phyloP scores from a whole-genome alignment of 2,888 invertebrate genomes.

The Caenorhabditis afra region DNA sequence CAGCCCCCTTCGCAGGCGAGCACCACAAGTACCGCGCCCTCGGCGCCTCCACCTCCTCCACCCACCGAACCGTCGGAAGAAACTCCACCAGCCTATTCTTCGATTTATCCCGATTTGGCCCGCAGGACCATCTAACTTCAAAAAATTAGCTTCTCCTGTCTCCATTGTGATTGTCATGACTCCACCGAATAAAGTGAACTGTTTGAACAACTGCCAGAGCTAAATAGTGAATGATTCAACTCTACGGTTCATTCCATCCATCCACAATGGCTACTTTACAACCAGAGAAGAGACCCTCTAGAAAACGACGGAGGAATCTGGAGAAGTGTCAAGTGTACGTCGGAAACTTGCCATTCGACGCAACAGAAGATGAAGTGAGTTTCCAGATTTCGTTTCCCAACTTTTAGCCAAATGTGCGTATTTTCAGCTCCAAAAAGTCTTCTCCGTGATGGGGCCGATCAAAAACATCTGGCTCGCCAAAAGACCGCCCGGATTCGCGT shows the following conservation, averaged over 20 bases:
- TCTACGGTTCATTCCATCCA: not conserved
- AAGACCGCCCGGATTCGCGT: conserved; percentile 46
- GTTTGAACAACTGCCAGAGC: conserved; percentile 17
- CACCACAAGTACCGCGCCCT: not conserved
- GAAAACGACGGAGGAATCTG: conserved; percentile 31
- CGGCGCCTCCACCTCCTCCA: conserved; percentile 23
- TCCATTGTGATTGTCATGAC: too few relatives aligned
- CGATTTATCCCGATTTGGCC: conserved; percentile 39
- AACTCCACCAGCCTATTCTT: conserved; percentile 37
- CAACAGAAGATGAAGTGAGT: conserved; percentile 39
- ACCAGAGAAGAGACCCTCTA: not conserved
- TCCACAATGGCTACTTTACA: not conserved
- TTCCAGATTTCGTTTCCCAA: not conserved
- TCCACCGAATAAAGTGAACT: not conserved
- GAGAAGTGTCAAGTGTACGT: conserved; percentile 37
- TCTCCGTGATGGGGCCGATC: conserved; percentile 42
- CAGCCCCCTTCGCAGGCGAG: conserved; percentile 2
- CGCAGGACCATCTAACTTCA: conserved; percentile 17
- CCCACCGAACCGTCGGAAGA: conserved; percentile 2
- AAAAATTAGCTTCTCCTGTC: not conserved
- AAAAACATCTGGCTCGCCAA: conserved; percentile 45
- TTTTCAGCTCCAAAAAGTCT: conserved; percentile 33
- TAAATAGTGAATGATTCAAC: not conserved
- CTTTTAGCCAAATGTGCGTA: too few relatives aligned
- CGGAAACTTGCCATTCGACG: conserved; percentile 46